Evolutionary conservation across 2,888 invertebrate species (phyloP), one percentile per base, ranked within the genome.

Genomic region (Zhengitettix transpicula): DNA sequence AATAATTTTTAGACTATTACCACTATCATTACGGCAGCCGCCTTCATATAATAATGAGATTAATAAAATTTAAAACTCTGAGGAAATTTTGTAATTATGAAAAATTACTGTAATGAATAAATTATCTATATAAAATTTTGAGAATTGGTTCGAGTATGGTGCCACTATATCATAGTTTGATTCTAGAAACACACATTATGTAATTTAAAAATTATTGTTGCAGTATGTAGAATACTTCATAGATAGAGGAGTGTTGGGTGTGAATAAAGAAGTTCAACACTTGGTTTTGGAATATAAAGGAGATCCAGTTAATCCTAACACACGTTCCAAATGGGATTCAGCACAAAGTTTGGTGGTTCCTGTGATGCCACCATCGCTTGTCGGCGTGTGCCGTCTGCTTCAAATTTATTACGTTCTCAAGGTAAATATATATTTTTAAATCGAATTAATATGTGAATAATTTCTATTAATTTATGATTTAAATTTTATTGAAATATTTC

Each of bases 221-320:
- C 77, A 87, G 81, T 80, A 83, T 69, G 83, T 87, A 61, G 85
- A 87, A 70, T 87, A 83, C 70, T 84, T 83, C 71, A 85, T 87
- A 65, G 85, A 86, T 70, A 78, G 85, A 65, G 85, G 84, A 28
- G 85, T 85, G 10, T 72, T 86, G 59, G 86, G 85, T 1, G 79
- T 86, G 60, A 83, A 79, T 67, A 87, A 86, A 69, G 83, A 84
- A 66, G 70, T 81, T 55, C 79, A 79, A 65, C 85, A 84, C 69
- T 75, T 81, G 40, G 84, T 87, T 51, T 78, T 86, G 67, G 86
- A 87, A 70, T 84, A 84, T 69, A 77, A 82, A 65, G 83, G 83
- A 5, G 82, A 82, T 64, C 76, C 78, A 17, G 81, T 85, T 8
- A 73, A 75, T 61, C 80, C 84, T 1, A 79, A 81, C 64, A 77